These are phyloP conservation scores for Thunnus thynnus DNA, from an alignment of 2,113 vertebrate genomes.

Conservation along the genomic window DNA sequence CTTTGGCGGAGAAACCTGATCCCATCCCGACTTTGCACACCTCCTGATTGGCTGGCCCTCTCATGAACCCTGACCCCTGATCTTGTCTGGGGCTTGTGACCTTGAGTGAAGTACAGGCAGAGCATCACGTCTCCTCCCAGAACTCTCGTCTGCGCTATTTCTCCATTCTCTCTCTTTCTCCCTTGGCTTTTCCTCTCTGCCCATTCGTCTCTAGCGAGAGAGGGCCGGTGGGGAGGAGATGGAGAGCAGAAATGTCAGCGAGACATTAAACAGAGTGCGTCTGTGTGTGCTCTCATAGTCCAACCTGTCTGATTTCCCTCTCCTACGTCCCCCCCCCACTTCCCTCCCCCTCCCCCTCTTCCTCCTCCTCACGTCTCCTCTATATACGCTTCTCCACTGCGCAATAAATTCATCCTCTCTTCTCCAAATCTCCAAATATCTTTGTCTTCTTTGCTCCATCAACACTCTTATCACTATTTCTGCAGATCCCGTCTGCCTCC, in stretches of 20 bases:
- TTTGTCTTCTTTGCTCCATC: conserved; percentile 66
- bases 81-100: conserved; percentile 85
- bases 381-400: conserved; percentile 60
- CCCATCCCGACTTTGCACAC: conserved; percentile 57
- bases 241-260: conserved; percentile 87
- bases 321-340: conserved; percentile 49
- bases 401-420: conserved; percentile 75
- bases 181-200: conserved; percentile 48
- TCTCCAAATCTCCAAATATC: conserved; percentile 54
- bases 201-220: conserved; percentile 67
- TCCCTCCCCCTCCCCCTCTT: conserved; percentile 13
- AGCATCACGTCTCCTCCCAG: conserved; percentile 66
- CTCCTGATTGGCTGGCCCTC: conserved; percentile 80
- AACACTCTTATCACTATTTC: conserved; percentile 61
- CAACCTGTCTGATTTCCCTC: conserved; percentile 82
- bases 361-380: conserved; percentile 57
- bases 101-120: conserved; percentile 80
- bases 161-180: conserved; percentile 28
- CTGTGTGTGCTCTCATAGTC: conserved; percentile 82
- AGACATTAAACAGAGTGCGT: conserved; percentile 88
- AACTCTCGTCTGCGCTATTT: conserved; percentile 36
- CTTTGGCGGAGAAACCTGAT: conserved; percentile 74
- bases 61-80: conserved; percentile 84
- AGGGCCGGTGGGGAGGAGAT: conserved; percentile 59
- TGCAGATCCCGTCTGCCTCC: conserved; percentile 45